Evolutionary conservation across 2,888 invertebrate genomes (phyloP).

Genomic region (Oligia strigilis): DNA sequence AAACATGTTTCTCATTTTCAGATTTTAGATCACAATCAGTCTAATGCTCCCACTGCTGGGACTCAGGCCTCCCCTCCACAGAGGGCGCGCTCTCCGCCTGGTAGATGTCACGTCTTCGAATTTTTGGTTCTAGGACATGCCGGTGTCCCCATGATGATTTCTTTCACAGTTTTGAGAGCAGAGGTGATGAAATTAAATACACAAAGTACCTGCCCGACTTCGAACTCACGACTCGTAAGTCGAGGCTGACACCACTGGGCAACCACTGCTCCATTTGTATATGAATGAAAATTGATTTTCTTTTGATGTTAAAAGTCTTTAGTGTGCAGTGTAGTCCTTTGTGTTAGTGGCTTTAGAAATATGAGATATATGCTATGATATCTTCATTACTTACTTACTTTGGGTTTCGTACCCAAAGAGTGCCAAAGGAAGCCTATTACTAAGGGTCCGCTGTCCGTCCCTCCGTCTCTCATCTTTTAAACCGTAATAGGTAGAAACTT

Average conservation of each 20-base stretch:
- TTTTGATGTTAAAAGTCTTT: slow-evolving; percentile 6
- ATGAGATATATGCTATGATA: not conserved
- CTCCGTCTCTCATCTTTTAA: not conserved
- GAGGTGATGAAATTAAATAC: not conserved
- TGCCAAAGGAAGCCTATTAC: not conserved
- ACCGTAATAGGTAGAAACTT: not conserved
- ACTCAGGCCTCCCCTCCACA: not conserved
- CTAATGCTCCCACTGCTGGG: too few species aligned
- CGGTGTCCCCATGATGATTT: not conserved
- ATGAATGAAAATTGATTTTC: not conserved
- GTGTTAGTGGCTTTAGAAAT: not conserved
- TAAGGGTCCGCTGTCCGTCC: not conserved
- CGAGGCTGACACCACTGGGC: not conserved
- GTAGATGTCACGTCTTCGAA: not conserved
- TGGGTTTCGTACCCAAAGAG: not conserved
- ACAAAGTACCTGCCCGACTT: not conserved
- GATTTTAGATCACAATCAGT: not conserved
- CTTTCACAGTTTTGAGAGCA: not conserved
- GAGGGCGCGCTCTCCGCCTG: not conserved
- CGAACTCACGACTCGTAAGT: not conserved
- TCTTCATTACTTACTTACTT: not conserved
- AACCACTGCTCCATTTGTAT: not conserved
- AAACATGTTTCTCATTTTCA: slow-evolving; percentile 13
- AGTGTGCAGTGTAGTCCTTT: not conserved
- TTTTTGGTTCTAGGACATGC: not conserved